phyloP scores from a whole-genome alignment of 2,888 invertebrate genomes.

The Phorcus lineatus region DNA sequence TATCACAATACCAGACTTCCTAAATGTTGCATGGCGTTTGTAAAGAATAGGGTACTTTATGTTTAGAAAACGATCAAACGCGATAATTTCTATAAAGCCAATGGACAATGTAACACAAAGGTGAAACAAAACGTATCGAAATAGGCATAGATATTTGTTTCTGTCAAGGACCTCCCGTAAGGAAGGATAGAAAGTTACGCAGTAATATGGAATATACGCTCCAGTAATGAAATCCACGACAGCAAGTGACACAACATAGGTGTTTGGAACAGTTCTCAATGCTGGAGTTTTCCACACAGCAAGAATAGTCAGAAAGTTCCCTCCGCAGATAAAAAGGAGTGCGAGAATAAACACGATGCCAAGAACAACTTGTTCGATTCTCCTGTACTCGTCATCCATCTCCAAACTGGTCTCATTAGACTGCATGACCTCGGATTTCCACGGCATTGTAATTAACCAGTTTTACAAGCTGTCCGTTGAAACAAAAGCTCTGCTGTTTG shows the following conservation, averaged over 20 bases:
- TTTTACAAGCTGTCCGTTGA: too few relatives aligned
- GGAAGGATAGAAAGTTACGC: neutral
- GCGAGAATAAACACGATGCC: neutral
- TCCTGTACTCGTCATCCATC: too few relatives aligned
- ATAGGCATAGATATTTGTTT: neutral
- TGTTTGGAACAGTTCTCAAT: neutral
- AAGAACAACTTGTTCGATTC: neutral
- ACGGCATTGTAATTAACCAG: too few relatives aligned
- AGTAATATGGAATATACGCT: neutral
- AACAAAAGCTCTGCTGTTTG: too few relatives aligned
- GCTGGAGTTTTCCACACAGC: neutral
- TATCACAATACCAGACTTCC: neutral
- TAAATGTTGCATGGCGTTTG: neutral
- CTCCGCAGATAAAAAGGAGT: neutral
- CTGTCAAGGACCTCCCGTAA: neutral
- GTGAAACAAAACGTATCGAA: slow-evolving; percentile 1
- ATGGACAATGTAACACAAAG: neutral
- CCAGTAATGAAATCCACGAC: neutral
- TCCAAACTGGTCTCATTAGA: too few relatives aligned
- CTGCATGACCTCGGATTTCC: too few relatives aligned
- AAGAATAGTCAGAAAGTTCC: neutral
- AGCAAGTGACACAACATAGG: neutral
- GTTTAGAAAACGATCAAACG: neutral
- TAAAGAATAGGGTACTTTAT: neutral
- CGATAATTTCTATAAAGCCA: neutral